Base-by-base conservation (phyloP, 2,888 invertebrate genomes). In the Heliconius aoede region DNA sequence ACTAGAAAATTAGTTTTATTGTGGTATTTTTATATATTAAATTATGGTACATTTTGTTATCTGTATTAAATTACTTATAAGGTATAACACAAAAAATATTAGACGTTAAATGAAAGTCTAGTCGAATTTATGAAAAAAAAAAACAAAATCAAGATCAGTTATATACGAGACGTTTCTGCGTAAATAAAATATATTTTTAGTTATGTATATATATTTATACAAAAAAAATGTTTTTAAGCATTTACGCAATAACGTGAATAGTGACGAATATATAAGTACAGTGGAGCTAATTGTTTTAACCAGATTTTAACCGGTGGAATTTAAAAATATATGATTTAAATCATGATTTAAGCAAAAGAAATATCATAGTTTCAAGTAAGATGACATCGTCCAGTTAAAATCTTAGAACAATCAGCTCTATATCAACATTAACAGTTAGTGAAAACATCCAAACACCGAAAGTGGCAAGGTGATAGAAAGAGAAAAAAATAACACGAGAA, bases 381-480 rank as follows among this genome's bases (percentile, higher is more conserved):
- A 55, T 40, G 11, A 62, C 15, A 61, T 24, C 21, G 28, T 76
- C 36, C 40, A 28, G 64, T 72, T 64, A 64, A 76, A 76, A 55
- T 71, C 58, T 55, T 64, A 58, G 51, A 72, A 72, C 72, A 72
- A 72, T 65, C 21, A 72, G 55, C 51, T 64, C 88, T 86, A 89
- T 91, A 93, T 93, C 92, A 92, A 94, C 92, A 94, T 94, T 94
- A 94, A 94, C 93, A 94, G 93, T 93, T 94, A 94, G 93, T 94
- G 94, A 93, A 93, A 93, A 94, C 94, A 94, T 94, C 91, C 93
- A 93, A 88, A 94, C 94, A 94, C 90, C 91, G 91, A 91, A 85
- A 92, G 92, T 93, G 93, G 92, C 91, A 92, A 90, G 90, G 91
- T 91, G 90, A 89, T 86, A 88, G 87, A 91, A 87, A 91, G 89